Evolutionary conservation across 1,140 invertebrate genomes (phyloP).

Genomic region (Scaptodrosophila lebanonensis): DNA sequence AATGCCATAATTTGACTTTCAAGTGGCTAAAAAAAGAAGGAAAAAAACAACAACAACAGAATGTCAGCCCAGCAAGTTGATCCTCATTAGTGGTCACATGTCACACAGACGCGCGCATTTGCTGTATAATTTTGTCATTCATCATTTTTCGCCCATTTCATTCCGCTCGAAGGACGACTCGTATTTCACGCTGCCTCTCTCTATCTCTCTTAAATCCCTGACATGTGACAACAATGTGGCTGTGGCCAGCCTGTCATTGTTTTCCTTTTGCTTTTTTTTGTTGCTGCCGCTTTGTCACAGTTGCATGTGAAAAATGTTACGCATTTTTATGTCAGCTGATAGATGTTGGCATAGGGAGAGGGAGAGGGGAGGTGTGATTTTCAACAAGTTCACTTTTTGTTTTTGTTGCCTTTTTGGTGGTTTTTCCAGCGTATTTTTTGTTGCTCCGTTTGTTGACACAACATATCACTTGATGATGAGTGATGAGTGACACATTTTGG

Average conservation of each 20-base stretch:
- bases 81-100: constrained; percentile 74
- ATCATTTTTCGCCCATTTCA: constrained; percentile 70
- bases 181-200: constrained; percentile 49
- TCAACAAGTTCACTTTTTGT: constrained; percentile 59
- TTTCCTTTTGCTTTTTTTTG: constrained; percentile 9
- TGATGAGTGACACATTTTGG: constrained; percentile 52
- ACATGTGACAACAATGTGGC: constrained; percentile 73
- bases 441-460: constrained; percentile 26
- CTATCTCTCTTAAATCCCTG: constrained; percentile 1
- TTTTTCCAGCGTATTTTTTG: constrained; percentile 32
- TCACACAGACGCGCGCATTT: constrained; percentile 58
- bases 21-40: constrained; percentile 43
- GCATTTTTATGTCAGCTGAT: too few species aligned
- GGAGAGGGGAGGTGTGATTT: constrained; percentile 59
- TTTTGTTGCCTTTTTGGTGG: constrained; percentile 13
- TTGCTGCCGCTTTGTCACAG: constrained; percentile 47
- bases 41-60: constrained; percentile 23
- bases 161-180: constrained; percentile 50
- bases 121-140: constrained; percentile 74
- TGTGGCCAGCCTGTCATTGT: constrained; percentile 58
- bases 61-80: constrained; percentile 44
- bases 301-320: too few species aligned
- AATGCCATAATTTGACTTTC: constrained; percentile 66
- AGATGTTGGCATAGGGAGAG: constrained; percentile 10
- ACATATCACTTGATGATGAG: constrained; percentile 54